Conservation (phyloP, 2,888 invertebrate species). For the Chromoteleia sp. region DNA sequence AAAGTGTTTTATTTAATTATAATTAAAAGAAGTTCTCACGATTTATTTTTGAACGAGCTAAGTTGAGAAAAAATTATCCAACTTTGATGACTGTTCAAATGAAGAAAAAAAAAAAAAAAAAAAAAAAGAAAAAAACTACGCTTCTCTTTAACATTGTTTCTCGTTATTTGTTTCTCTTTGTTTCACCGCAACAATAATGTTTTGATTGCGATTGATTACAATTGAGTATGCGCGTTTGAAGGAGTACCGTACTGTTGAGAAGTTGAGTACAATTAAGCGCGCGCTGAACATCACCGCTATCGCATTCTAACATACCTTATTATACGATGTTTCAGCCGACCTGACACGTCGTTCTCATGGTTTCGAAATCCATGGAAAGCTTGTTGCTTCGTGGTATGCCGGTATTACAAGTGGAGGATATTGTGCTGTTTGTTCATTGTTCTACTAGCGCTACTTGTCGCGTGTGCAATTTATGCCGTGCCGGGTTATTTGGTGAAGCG, state of each 20-base stretch:
- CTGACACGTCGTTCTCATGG: constrained; percentile 88
- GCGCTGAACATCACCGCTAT: constrained; percentile 29
- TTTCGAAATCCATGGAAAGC: constrained; percentile 86
- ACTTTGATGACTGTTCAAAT: background rate
- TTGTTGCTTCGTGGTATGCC: constrained; percentile 81
- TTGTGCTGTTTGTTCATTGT: constrained; percentile 79
- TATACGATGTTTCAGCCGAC: constrained; percentile 85
- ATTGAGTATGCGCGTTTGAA: constrained; percentile 2
- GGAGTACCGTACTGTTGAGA: background rate
- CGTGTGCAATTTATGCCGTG: constrained; percentile 84
- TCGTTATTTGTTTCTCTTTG: background rate
- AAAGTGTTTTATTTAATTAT: background rate
- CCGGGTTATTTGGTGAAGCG: constrained; percentile 86
- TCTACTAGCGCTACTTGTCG: constrained; percentile 80
- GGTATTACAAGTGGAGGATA: constrained; percentile 84
- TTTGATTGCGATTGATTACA: constrained; percentile 11
- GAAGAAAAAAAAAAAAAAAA: background rate
- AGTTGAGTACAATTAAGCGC: constrained; percentile 5
- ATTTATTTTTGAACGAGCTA: background rate
- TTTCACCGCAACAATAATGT: background rate
- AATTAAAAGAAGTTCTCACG: constrained; percentile 3
- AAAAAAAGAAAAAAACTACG: background rate
- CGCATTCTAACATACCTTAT: constrained; percentile 52
- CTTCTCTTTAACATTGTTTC: background rate
- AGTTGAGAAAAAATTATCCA: background rate